A percentile compares a stretch with the other conserved stretches of the same genome.
phyloP scores from a whole-genome alignment of 2,888 invertebrate genomes.

The Euproctis similis region DNA sequence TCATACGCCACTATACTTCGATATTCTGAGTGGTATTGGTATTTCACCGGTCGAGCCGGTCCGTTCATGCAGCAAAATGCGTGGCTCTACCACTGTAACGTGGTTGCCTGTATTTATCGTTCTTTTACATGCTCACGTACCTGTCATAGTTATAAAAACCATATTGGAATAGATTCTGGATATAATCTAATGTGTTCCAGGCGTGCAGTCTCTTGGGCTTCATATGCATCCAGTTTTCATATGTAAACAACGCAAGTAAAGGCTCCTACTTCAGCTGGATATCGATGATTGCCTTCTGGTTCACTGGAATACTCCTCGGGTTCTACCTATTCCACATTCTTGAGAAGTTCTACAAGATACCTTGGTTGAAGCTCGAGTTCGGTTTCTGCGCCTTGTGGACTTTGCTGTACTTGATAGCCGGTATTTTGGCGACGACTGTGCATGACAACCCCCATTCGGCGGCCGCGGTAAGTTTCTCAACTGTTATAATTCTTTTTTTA shows the following conservation, averaged over 20 bases:
- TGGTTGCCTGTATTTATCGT: no score
- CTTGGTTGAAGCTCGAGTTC: constrained; percentile 90
- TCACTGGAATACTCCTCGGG: constrained; percentile 84
- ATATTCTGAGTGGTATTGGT: no score
- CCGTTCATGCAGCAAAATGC: no score
- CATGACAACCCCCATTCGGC: constrained; percentile 77
- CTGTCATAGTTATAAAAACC: no score
- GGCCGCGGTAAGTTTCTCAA: constrained; percentile 80
- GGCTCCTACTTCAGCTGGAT: constrained; percentile 86
- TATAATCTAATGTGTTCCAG: constrained; percentile 55
- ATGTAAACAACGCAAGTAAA: constrained; percentile 65
- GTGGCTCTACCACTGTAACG: no score
- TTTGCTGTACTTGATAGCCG: constrained; percentile 84
- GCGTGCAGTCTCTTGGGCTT: constrained; percentile 83
- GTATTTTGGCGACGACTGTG: constrained; percentile 80
- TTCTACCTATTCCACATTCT: constrained; percentile 90
- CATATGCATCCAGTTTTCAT: constrained; percentile 83
- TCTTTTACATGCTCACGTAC: no score
- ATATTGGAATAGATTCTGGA: no score
- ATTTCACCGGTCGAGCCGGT: no score
- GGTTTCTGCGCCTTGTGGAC: constrained; percentile 84
- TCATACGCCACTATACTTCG: no score
- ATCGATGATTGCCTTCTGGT: constrained; percentile 90
- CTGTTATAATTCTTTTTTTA: background rate
- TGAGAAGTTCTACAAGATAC: constrained; percentile 88